Percentiles rank a stretch among this genome's conserved stretches.
phyloP scores from a whole-genome alignment of 30 jellyfish, hydroid and myxozoan genomes.

The Morbakka virulenta region DNA sequence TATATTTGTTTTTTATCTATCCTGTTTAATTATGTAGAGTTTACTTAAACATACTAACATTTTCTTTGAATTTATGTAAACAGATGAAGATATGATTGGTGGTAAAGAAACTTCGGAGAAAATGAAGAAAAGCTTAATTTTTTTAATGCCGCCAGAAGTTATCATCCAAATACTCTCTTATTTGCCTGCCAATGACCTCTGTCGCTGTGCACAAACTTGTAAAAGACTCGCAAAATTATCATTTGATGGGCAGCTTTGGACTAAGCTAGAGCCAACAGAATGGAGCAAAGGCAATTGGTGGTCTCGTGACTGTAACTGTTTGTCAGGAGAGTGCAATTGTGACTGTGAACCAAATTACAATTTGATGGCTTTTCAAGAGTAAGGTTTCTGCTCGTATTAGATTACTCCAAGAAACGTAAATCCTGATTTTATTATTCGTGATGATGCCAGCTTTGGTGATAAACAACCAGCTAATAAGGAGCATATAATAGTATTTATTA shows the following conservation, averaged over 20 bases:
- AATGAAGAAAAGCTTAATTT: no score
- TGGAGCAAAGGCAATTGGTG: slow-evolving; percentile 91
- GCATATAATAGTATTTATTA: no score
- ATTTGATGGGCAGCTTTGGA: slow-evolving; percentile 59
- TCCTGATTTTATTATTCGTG: no score
- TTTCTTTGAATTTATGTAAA: no score
- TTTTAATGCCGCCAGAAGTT: slow-evolving; percentile 69
- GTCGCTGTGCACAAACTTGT: slow-evolving; percentile 83
- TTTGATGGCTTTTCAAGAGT: slow-evolving; percentile 72
- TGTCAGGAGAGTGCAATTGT: slow-evolving; percentile 87
- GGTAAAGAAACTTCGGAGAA: no score
- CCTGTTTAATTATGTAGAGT: no score
- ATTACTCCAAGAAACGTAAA: no score
- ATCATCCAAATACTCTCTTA: slow-evolving; percentile 56
- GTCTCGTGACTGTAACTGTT: slow-evolving; percentile 45
- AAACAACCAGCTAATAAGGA: no score
- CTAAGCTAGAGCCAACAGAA: slow-evolving; percentile 70
- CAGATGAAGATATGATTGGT: no score
- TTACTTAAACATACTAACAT: no score
- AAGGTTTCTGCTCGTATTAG: slow-evolving; percentile 36
- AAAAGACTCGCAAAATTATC: slow-evolving; percentile 50
- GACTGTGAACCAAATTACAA: slow-evolving; percentile 89
- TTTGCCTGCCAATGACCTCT: slow-evolving; percentile 79
- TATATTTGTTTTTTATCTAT: no score
- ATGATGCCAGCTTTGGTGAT: no score